These are phyloP conservation scores for Alcedo quadribrachys DNA, from an alignment of 2,797 vertebrate genomes.

Conservation along the genomic window DNA sequence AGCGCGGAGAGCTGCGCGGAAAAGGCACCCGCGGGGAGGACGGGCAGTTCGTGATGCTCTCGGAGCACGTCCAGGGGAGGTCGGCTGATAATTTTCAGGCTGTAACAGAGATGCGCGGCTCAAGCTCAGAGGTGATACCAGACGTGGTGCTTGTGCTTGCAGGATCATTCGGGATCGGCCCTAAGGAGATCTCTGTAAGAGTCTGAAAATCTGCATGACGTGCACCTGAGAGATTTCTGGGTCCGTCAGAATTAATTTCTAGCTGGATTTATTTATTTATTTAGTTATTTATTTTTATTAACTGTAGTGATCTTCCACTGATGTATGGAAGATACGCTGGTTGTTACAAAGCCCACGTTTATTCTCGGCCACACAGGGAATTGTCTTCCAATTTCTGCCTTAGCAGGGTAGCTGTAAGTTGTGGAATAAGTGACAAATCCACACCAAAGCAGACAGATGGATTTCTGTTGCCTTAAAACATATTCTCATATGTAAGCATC, in stretches of 20 bases:
- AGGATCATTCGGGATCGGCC: accelerated
- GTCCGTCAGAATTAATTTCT: not conserved
- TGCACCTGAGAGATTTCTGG: not conserved
- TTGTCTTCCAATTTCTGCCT: not conserved
- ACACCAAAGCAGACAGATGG: not conserved
- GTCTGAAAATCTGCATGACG: accelerated
- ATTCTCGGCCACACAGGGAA: accelerated
- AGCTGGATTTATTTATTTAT: no score
- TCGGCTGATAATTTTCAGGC: accelerated
- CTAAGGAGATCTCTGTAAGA: accelerated
- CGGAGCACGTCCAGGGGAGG: accelerated
- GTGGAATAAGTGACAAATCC: not conserved
- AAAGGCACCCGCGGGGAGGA: accelerated
- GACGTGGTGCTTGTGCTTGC: accelerated
- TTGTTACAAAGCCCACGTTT: accelerated
- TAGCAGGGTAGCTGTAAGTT: not conserved
- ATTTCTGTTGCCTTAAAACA: not conserved
- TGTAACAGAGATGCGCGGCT: accelerated
- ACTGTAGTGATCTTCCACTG: not conserved
- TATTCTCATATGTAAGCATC: not conserved
- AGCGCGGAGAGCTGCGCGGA: not conserved
- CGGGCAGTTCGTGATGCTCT: not conserved
- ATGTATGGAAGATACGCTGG: accelerated
- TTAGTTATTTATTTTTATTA: not conserved
- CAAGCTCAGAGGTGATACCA: accelerated